phyloP scores from a whole-genome alignment of 2,888 invertebrate genomes.

The Epistrophe grossulariae region DNA sequence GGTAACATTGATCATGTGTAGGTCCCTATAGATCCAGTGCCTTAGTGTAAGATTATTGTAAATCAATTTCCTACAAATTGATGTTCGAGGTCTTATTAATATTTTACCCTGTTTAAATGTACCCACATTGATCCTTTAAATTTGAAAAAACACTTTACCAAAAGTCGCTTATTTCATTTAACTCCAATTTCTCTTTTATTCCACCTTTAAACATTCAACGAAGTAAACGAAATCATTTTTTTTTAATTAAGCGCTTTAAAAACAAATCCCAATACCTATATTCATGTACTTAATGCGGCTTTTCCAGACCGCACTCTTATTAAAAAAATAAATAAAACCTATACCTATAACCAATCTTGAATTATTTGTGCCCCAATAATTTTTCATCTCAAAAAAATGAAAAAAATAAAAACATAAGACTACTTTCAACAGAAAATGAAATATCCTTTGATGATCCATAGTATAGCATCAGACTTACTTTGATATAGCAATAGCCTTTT shows the following conservation, averaged over 20 bases:
- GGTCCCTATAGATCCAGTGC: too few relatives aligned
- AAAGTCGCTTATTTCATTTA: neutral
- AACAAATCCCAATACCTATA: slow-evolving; percentile 28
- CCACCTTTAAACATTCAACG: slow-evolving; percentile 6
- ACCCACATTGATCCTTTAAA: too few relatives aligned
- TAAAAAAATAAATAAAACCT: neutral
- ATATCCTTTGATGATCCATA: slow-evolving; percentile 57
- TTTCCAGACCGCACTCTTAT: slow-evolving; percentile 24
- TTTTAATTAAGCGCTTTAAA: slow-evolving; percentile 25
- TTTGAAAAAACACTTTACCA: neutral
- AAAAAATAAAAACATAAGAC: slow-evolving; percentile 8
- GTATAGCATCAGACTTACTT: slow-evolving; percentile 26
- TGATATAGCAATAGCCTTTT: slow-evolving; percentile 51
- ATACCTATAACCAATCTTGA: slow-evolving; percentile 32
- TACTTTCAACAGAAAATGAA: slow-evolving; percentile 32
- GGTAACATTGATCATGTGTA: too few relatives aligned
- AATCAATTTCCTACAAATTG: too few relatives aligned
- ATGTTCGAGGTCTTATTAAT: too few relatives aligned
- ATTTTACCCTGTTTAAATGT: too few relatives aligned
- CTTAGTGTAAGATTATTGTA: too few relatives aligned
- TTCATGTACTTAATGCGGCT: slow-evolving; percentile 23
- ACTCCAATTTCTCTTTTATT: neutral
- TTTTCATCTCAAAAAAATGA: slow-evolving; percentile 45
- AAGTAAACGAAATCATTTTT: slow-evolving; percentile 7
- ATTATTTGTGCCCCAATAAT: slow-evolving; percentile 57